Percentiles rank a stretch among this genome's conserved stretches.
phyloP scores from a whole-genome alignment of 1,140 invertebrate species.

The Mamestra configurata region DNA sequence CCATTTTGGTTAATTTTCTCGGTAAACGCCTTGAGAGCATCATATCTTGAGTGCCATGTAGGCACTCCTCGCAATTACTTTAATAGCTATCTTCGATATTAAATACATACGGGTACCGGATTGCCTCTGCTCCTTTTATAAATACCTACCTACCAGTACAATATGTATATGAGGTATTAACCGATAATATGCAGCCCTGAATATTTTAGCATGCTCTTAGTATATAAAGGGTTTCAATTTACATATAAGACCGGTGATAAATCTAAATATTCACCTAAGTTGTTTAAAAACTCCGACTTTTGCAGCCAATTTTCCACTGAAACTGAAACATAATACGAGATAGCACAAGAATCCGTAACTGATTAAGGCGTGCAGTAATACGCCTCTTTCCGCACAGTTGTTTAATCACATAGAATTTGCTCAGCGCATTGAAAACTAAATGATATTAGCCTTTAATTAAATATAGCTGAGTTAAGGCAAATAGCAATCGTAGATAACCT shows the following conservation, averaged over 20 bases:
- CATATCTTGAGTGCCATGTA: conserved; percentile 65
- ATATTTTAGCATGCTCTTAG: conserved; percentile 33
- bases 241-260: background rate
- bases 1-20: conserved; percentile 72
- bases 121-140: conserved; percentile 24
- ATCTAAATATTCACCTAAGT: background rate
- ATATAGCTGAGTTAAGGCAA: conserved; percentile 30
- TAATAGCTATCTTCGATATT: conserved; percentile 69
- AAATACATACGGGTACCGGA: conserved; percentile 20
- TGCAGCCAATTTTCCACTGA: background rate
- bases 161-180: background rate
- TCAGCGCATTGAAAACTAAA: conserved; percentile 34
- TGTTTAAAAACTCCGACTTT: background rate
- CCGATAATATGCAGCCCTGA: conserved; percentile 34
- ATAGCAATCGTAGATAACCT: background rate
- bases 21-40: conserved; percentile 58
- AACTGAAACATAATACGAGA: background rate
- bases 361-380: conserved; percentile 14
- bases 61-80: conserved; percentile 73
- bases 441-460: conserved; percentile 40
- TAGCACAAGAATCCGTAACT: conserved; percentile 19
- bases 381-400: background rate
- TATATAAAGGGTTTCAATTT: conserved; percentile 17
- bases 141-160: conserved; percentile 17
- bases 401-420: conserved; percentile 29